A percentile compares a stretch with the other conserved stretches of the same genome.
Conservation (phyloP, 2,888 invertebrate species). For the Auanema freiburgensis region DNA sequence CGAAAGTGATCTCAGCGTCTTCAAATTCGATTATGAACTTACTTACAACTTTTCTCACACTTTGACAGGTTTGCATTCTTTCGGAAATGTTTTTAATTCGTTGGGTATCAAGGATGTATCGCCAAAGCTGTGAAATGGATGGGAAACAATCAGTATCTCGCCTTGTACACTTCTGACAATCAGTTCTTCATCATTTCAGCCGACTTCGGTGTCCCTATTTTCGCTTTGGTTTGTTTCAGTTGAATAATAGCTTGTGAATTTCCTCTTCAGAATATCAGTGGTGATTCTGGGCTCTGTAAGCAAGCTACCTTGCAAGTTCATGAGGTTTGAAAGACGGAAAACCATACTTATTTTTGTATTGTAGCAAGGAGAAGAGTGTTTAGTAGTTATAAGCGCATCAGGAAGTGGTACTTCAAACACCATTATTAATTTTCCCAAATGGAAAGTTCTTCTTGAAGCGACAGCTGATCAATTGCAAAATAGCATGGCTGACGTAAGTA, state of each 20-base stretch:
- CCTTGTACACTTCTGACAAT: neutral
- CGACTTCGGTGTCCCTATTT: neutral
- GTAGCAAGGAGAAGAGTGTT: conserved; percentile 8
- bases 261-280: too few species aligned
- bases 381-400: conserved; percentile 4
- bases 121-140: neutral
- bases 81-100: neutral
- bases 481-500: neutral
- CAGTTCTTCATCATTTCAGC: neutral
- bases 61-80: conserved; percentile 2
- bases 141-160: conserved; percentile 1
- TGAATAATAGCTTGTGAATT: neutral
- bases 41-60: neutral
- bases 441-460: conserved; percentile 1
- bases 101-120: neutral
- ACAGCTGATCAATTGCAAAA: conserved; percentile 4
- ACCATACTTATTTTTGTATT: too few species aligned
- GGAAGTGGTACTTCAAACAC: conserved; percentile 2
- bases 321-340: too few species aligned
- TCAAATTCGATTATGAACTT: conserved; percentile 6
- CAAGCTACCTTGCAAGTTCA: too few species aligned
- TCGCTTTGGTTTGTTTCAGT: neutral
- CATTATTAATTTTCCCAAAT: conserved; percentile 2
- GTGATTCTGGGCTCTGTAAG: too few species aligned
- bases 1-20: conserved; percentile 8